These are phyloP conservation scores for Amiota communis DNA, from an alignment of 2,888 invertebrate species.

Conservation along the genomic window DNA sequence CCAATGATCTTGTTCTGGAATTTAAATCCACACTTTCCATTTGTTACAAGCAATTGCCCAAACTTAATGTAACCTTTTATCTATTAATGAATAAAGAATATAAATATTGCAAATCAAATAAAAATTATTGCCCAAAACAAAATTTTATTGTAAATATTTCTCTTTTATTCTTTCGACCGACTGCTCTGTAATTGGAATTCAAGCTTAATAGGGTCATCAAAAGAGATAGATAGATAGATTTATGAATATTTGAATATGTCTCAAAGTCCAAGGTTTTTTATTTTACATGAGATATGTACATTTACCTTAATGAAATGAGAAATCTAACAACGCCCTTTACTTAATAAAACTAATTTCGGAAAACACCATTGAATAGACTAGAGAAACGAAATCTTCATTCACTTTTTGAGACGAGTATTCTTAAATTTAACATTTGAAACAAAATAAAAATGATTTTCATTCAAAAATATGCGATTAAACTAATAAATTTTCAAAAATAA, in stretches of 20 bases:
- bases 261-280: too few species aligned
- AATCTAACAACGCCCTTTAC: not conserved
- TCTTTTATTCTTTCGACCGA: constrained; percentile 25
- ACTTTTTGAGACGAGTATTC: too few species aligned
- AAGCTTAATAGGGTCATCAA: not conserved
- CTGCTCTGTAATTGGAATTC: constrained; percentile 47
- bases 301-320: not conserved
- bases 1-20: too few species aligned
- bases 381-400: too few species aligned
- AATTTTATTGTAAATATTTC: not conserved
- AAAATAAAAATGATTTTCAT: constrained; percentile 2
- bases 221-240: not conserved
- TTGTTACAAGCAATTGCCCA: too few species aligned
- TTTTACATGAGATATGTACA: constrained; percentile 41
- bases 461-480: not conserved
- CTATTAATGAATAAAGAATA: too few species aligned
- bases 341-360: too few species aligned
- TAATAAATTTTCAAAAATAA: not conserved
- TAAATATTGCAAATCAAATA: constrained; percentile 53
- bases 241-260: too few species aligned
- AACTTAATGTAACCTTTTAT: too few species aligned
- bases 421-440: too few species aligned
- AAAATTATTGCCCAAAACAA: constrained; percentile 8
- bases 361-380: too few species aligned
- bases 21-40: too few species aligned